Evolutionary conservation across 2,797 vertebrate genomes (phyloP), one percentile per base, ranked within the genome.

Genomic region (Lateolabrax maculatus): DNA sequence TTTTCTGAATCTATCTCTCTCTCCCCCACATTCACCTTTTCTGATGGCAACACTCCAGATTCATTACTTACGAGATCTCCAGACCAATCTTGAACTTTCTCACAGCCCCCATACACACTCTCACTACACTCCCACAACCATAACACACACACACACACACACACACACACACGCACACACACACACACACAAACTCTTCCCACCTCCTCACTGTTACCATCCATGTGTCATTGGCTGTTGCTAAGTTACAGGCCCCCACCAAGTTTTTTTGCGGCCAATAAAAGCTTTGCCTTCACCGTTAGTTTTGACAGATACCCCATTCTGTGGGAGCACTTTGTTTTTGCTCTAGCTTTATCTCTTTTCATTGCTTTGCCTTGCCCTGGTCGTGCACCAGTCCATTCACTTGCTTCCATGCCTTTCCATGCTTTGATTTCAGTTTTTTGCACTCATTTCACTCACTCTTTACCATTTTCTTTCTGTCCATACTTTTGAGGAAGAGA

Each of bases 231-330:
- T 91, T 92, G 87, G 84, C 73, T 81, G 94, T 95, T 95, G 94
- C 94, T 95, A 93, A 90, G 94, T 88, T 92, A 94, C 92, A 78
- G 55, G 90, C 89, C 89, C 88, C 90, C 87, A 90, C 84, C 84
- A 89, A 87, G 76, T 74, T 78, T 65, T 64, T 76, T 60, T 79
- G 52, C 36, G 61, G 81, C 86, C 89, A 91, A 85, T 89, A 74
- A 77, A 77, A 80, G 75, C 84, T 57, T 79, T 72, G 85, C 75
- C 70, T 80, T 87, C 63, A 70, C 77, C 36, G 16, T 51, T 67
- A 46, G 52, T 85, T 91, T 85, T 81, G 81, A 92, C 77, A 77
- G 78, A 90, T 86, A 73, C 67, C 70, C 52, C 65, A 46, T 69
- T 87, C 81, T 87, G 66, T 80, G 48, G 56, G 52, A 86, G 55